phyloP scores from a whole-genome alignment of 2,888 invertebrate genomes.

The Andrena bicolor region DNA sequence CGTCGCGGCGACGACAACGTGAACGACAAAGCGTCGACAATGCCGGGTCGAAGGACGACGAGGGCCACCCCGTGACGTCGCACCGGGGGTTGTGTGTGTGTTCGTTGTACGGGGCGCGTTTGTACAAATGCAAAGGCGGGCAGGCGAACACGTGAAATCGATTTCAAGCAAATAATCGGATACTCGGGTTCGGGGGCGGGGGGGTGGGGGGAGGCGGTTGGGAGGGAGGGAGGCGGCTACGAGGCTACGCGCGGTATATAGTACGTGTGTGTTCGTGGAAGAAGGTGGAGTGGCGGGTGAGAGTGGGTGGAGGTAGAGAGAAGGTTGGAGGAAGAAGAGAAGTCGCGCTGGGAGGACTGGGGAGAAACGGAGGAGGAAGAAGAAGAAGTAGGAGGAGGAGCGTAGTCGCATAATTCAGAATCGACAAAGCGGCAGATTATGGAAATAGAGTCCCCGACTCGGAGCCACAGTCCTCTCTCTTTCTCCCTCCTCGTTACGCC shows the following conservation, averaged over 20 bases:
- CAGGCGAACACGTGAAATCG: conserved; percentile 83
- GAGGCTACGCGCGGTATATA: conserved; percentile 43
- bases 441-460: conserved; percentile 84
- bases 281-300: conserved; percentile 53
- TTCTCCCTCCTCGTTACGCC: conserved; percentile 45
- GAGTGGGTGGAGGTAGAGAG: conserved; percentile 37
- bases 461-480: conserved; percentile 74
- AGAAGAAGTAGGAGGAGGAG: conserved; percentile 72
- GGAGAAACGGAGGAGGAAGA: conserved; percentile 47
- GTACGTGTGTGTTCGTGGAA: conserved; percentile 37
- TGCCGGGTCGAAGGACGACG: conserved; percentile 37
- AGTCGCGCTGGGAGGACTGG: conserved; percentile 47
- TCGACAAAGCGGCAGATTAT: conserved; percentile 85
- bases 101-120: conserved; percentile 76
- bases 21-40: conserved; percentile 57
- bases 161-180: conserved; percentile 84
- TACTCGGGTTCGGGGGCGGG: conserved; percentile 75
- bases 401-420: conserved; percentile 84
- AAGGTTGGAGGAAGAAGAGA: conserved; percentile 55
- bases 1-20: conserved; percentile 26
- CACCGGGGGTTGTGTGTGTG: conserved; percentile 69
- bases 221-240: conserved; percentile 48
- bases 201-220: conserved; percentile 13
- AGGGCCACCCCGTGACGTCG: conserved; percentile 62
- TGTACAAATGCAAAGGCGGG: conserved; percentile 77